phyloP scores from a whole-genome alignment of 2,888 invertebrate genomes.

The Apoda limacodes region DNA sequence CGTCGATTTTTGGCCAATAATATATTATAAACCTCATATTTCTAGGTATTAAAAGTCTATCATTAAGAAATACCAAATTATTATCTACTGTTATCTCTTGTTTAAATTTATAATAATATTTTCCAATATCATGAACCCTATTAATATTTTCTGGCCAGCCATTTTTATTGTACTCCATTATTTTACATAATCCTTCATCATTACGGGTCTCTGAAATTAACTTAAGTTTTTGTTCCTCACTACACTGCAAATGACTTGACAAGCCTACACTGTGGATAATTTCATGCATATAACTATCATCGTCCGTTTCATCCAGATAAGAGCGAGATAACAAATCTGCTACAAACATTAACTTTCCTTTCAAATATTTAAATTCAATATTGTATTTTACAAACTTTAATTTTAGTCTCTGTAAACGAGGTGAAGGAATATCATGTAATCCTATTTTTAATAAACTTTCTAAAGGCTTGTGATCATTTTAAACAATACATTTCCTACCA shows the following conservation, averaged over 20 bases:
- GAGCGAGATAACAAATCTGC: conserved; percentile 24
- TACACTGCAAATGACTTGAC: conserved; percentile 12
- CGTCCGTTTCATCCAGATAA: conserved; percentile 1
- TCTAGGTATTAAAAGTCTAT: too few relatives aligned
- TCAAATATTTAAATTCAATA: conserved; percentile 20
- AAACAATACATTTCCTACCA: conserved; percentile 15
- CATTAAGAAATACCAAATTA: conserved; percentile 14
- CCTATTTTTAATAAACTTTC: conserved; percentile 24
- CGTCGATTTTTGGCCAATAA: conserved; percentile 28
- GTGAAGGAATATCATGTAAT: conserved; percentile 24
- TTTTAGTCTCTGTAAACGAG: conserved; percentile 24
- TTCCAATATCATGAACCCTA: conserved; percentile 11
- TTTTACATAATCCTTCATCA: conserved; percentile 9
- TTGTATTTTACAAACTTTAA: conserved; percentile 26
- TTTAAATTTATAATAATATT: conserved; percentile 16
- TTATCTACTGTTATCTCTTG: conserved; percentile 8
- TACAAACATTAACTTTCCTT: conserved; percentile 23
- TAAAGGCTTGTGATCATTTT: conserved; percentile 32
- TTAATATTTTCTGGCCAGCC: conserved; percentile 14
- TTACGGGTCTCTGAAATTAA: conserved; percentile 12
- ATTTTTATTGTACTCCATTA: conserved; percentile 8
- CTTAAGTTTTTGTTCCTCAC: conserved; percentile 11
- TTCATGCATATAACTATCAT: conserved; percentile 13
- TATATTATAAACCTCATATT: too few relatives aligned
- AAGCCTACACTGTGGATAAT: conserved; percentile 18